phyloP scores from a whole-genome alignment of 2,888 invertebrate species.

The Cremastinae sp. region DNA sequence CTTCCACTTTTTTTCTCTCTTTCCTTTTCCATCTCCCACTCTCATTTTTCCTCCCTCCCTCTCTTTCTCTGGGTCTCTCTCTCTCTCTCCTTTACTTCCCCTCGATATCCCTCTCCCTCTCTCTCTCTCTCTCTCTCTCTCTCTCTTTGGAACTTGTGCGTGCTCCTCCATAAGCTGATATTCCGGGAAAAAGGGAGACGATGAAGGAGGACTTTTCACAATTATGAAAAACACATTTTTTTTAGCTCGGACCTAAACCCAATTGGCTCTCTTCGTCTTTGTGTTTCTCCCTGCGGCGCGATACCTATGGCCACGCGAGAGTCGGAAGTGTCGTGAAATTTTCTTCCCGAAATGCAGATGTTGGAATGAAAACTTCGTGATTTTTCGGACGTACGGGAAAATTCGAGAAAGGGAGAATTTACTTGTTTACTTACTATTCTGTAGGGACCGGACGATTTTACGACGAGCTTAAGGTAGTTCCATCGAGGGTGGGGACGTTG shows the following conservation, averaged over 20 bases:
- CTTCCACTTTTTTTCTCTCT: conserved; percentile 19
- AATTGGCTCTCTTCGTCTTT: neutral
- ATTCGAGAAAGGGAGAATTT: no score
- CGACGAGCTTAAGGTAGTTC: no score
- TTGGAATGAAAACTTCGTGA: no score
- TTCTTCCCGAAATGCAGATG: no score
- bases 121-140: conserved; percentile 9
- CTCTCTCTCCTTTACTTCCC: neutral
- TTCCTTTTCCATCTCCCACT: neutral
- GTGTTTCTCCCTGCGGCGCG: no score
- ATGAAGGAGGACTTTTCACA: conserved; percentile 38
- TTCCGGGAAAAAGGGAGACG: conserved; percentile 23
- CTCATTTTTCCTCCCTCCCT: conserved; percentile 9
- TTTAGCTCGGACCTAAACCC: neutral
- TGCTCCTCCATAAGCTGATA: conserved; percentile 10
- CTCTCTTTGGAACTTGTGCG: conserved; percentile 4
- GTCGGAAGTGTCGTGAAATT: no score
- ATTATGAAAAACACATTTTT: conserved; percentile 24
- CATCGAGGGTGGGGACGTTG: no score
- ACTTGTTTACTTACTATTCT: no score
- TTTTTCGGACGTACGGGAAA: no score
- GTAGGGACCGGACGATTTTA: no score
- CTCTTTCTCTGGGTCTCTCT: conserved; percentile 5
- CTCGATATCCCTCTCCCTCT: neutral
- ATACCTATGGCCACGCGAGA: no score